Conservation (phyloP, 2,797 vertebrate species). For the Hoplostethus mediterraneus region DNA sequence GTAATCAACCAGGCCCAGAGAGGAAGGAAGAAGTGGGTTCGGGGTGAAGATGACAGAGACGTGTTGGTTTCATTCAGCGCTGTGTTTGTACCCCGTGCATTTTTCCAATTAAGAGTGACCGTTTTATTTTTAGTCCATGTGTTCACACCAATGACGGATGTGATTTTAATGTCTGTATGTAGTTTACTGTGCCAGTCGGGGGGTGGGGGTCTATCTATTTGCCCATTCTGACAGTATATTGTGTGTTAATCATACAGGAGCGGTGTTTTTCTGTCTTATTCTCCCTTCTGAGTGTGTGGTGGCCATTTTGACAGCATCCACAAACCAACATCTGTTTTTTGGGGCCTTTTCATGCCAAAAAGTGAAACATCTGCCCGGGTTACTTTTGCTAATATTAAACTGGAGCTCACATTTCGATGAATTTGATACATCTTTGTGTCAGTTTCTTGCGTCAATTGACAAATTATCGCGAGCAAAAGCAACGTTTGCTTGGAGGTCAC, state of each 20-base stretch:
- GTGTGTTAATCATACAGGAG: neutral
- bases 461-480: constrained; percentile 35
- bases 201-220: neutral
- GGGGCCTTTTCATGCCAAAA: neutral
- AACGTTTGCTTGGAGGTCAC: constrained; percentile 53
- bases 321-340: neutral
- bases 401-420: neutral
- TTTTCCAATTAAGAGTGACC: neutral
- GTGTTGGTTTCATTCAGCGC: neutral
- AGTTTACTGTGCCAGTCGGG: neutral
- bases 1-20: constrained; percentile 28
- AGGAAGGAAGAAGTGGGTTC: constrained; percentile 11
- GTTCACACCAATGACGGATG: neutral
- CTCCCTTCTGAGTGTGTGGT: neutral
- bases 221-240: neutral
- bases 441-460: neutral
- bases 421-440: neutral
- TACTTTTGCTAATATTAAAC: neutral
- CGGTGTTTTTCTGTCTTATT: constrained; percentile 3
- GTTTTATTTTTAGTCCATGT: neutral
- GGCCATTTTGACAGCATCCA: neutral
- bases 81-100: too few relatives aligned
- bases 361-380: neutral
- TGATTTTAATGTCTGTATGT: constrained; percentile 6
- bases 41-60: constrained; percentile 10